phyloP scores from a whole-genome alignment of 2,888 invertebrate genomes.

The Pristionchus japonicus region DNA sequence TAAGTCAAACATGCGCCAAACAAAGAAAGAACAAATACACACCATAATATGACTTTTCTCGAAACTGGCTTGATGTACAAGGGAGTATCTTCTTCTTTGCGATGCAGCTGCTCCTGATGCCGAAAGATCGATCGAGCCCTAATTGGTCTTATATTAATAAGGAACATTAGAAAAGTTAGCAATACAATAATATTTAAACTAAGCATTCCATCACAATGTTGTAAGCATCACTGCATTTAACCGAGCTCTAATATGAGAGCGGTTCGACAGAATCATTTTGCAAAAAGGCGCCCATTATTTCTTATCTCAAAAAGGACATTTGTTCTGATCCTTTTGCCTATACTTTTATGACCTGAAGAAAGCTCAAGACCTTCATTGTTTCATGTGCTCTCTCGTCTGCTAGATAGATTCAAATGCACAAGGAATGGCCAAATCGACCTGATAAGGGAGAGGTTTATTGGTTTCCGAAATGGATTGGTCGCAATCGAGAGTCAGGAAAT shows the following conservation, averaged over 20 bases:
- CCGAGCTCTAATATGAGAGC: background rate
- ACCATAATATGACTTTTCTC: constrained; percentile 52
- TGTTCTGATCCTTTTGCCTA: background rate
- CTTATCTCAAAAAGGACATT: background rate
- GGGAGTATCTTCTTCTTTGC: constrained; percentile 21
- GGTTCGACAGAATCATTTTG: background rate
- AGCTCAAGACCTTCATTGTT: background rate
- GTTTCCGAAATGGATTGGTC: background rate
- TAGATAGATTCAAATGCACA: background rate
- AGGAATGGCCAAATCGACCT: background rate
- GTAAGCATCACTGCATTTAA: background rate
- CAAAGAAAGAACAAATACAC: background rate
- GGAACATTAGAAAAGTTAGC: background rate
- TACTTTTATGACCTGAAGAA: background rate
- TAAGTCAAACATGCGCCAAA: background rate
- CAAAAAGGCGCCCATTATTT: background rate
- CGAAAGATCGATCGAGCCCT: constrained; percentile 34
- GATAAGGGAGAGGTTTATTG: background rate
- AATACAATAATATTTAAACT: background rate
- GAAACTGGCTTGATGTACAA: constrained; percentile 54
- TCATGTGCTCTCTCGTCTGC: background rate
- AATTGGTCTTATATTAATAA: background rate
- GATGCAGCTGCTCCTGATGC: constrained; percentile 11
- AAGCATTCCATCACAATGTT: background rate
- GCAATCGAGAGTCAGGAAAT: background rate